Evolutionary conservation across 1,140 invertebrate genomes (phyloP).

Genomic region (Heliconius eleuchia): DNA sequence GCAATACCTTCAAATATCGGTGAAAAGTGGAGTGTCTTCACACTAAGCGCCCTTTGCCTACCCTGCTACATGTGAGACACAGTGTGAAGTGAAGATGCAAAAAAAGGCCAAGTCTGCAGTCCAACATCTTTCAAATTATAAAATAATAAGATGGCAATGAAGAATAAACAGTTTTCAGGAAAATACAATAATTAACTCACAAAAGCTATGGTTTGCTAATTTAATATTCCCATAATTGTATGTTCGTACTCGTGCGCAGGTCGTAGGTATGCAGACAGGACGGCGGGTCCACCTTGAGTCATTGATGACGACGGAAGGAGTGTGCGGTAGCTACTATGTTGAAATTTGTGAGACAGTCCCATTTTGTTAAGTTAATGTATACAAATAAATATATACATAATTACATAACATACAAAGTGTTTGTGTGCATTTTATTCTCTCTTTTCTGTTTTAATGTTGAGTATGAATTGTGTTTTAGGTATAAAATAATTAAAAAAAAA

Average conservation of each 20-base stretch:
- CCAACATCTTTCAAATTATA: not conserved
- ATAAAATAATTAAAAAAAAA: too few species aligned
- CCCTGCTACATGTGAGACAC: too few species aligned
- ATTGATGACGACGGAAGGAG: slow-evolving; percentile 41
- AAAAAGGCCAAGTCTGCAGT: too few species aligned
- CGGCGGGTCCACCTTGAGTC: slow-evolving; percentile 45
- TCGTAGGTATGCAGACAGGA: slow-evolving; percentile 37
- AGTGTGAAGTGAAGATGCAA: too few species aligned
- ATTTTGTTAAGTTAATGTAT: not conserved
- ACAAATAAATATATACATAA: too few species aligned
- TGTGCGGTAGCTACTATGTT: slow-evolving; percentile 19
- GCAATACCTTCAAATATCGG: too few species aligned
- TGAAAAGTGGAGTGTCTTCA: too few species aligned
- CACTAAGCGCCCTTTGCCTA: too few species aligned
- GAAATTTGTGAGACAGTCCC: slow-evolving; percentile 15
- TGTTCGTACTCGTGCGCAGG: not conserved
- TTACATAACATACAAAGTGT: too few species aligned
- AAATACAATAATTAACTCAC: not conserved
- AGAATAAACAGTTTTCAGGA: not conserved
- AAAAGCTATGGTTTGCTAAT: slow-evolving; percentile 7
- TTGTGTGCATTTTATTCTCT: too few species aligned
- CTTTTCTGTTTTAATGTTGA: too few species aligned
- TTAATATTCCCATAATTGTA: slow-evolving; percentile 16
- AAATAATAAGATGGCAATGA: not conserved
- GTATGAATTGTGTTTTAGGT: too few species aligned